Evolutionary conservation across 1,140 invertebrate species (phyloP).

Genomic region (Cephus cinctus): DNA sequence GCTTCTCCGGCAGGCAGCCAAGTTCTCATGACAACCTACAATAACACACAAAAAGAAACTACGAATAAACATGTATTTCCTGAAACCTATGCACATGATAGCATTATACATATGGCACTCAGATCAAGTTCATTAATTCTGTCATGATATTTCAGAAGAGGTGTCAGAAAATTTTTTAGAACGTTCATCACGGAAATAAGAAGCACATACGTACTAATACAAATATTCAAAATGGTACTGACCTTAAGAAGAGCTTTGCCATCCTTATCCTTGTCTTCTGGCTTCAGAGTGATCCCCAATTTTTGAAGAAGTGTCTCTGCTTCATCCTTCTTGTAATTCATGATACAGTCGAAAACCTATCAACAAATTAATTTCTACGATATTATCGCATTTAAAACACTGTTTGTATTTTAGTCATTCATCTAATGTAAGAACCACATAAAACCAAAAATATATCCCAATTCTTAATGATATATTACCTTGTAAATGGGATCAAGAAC

Average conservation of each 20-base stretch:
- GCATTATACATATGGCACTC: constrained; percentile 13
- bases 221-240: constrained; percentile 22
- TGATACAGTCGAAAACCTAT: constrained; percentile 91
- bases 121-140: constrained; percentile 28
- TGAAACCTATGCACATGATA: not conserved
- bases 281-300: constrained; percentile 87
- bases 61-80: constrained; percentile 7
- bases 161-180: constrained; percentile 48
- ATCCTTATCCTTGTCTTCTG: constrained; percentile 95
- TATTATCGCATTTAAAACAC: not conserved
- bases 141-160: constrained; percentile 50
- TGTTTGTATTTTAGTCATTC: not conserved
- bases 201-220: not conserved
- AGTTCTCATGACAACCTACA: constrained; percentile 91
- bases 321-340: constrained; percentile 98
- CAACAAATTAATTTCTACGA: constrained; percentile 12
- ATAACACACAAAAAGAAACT: constrained; percentile 19
- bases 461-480: constrained; percentile 49
- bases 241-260: constrained; percentile 87
- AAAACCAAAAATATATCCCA: not conserved
- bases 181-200: constrained; percentile 39
- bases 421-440: not conserved
- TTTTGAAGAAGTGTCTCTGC: constrained; percentile 83
- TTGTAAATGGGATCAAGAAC: constrained; percentile 99
- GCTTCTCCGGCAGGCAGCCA: constrained; percentile 99